Base-by-base conservation (phyloP, 2,113 vertebrate species). In the Camarhynchus parvulus region DNA sequence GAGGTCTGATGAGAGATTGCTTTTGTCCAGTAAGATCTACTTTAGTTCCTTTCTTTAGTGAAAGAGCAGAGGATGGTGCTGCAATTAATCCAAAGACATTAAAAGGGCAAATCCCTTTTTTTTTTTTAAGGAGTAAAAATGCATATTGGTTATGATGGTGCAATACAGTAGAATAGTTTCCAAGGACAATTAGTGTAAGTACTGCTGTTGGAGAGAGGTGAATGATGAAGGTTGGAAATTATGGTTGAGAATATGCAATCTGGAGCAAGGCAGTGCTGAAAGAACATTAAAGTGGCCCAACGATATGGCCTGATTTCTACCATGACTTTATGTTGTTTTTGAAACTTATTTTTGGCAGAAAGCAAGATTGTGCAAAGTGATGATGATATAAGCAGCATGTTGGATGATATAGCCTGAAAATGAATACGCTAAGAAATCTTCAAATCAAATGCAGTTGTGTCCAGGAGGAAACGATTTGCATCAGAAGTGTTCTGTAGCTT, bases 381-480 rank as follows among this genome's bases (percentile, higher is more conserved):
- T 89, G 88, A 68, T 90, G 92, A 74, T 76, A 56, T 44, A 90
- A 78, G 85, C 79, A 90, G 59, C 1, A 0, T 55, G n/a, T 92
- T 86, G 82, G 68, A 86, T 83, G 80, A 75, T 90, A 68, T 0
- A 90, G 47, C 33, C 76, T 67, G 68, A 78, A 93, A 95, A 94
- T 61, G 83, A 77, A 70, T 72, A 76, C 56, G 56, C 88, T 68
- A 72, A 88, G 83, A 94, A 83, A 52, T 88, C 68, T 87, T 90
- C 44, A 92, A 89, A 86, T 93, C 83, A 86, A 68, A 68, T 86
- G 72, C 52, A 78, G 92, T 92, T 95, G 68, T 94, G 82, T 93
- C 75, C 95, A 92, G 79, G 68, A 96, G 55, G 77, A 94, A 91
- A 74, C 80, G 3, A 77, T 92, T 90, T 83, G 64, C 88, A 72